Base-by-base conservation (phyloP, 2,888 invertebrate genomes). In the Suillia variegata region DNA sequence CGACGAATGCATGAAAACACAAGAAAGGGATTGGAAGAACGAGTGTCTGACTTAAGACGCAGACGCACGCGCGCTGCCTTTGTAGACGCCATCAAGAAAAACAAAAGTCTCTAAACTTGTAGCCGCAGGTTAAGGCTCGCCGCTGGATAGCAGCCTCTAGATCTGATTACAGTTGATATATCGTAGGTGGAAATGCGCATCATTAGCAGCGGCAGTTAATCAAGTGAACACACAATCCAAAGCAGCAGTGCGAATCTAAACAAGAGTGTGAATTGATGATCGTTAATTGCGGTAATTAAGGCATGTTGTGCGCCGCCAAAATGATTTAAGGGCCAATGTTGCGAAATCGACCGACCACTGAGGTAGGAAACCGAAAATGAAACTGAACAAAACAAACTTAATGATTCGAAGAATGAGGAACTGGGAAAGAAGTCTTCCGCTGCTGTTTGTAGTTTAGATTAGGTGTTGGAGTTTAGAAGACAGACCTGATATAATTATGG, bases 91-190 rank as follows among this genome's bases (percentile, higher is more conserved):
- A 18, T 6, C 45, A 45, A 45, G 3, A 6, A 20, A 17, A 45
- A 17, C 45, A 20, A 6, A 17, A 45, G n/a, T 12, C 38, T 4
- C 38, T 38, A n/a, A n/a, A n/a, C n/a, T n/a, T n/a, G 38, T 69
- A 70, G 73, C 72, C 72, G 70, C 72, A 72, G 71, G 34, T 18
- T 6, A 51, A 31, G 6, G 2, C 22, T 48, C 48, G 17, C 13
- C 6, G 20, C 48, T n/a, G n/a, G n/a, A 72, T 74, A 10, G 5
- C 6, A 26, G n/a, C 10, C 6, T 38, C 45, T 45, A 74, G 75
- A 72, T 75, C 75, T 72, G 72, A 72, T 72, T 72, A 75, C 70
- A 68, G 70, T 74, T 72, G 72, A 72, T 75, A 75, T 72, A 72
- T 75, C 72, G 72, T 72, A 75, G 72, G 75, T 74, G 72, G 72